These are phyloP conservation scores for Nephila pilipes DNA, from an alignment of 1,140 invertebrate species.

Conservation along the genomic window DNA sequence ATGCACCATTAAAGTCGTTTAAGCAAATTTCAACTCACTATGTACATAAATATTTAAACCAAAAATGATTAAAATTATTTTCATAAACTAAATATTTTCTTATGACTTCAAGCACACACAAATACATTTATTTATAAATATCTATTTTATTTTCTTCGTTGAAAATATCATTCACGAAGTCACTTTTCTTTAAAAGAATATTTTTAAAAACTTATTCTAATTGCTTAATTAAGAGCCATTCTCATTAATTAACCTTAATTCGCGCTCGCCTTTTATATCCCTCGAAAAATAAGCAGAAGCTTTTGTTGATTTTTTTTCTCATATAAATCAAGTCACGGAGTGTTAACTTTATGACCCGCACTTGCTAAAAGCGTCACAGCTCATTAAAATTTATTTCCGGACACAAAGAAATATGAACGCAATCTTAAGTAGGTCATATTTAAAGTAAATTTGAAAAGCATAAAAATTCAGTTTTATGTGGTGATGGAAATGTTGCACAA, in stretches of 20 bases:
- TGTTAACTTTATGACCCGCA: not conserved
- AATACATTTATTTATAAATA: too few relatives aligned
- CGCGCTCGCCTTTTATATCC: not conserved
- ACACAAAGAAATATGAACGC: not conserved
- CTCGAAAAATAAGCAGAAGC: not conserved
- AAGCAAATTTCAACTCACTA: too few relatives aligned
- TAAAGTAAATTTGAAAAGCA: not conserved
- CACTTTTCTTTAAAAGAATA: not conserved
- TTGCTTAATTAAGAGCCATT: not conserved
- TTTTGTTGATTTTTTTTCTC: not conserved
- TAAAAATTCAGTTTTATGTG: not conserved
- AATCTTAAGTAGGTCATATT: not conserved
- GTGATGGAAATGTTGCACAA: too few relatives aligned
- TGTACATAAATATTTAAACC: too few relatives aligned
- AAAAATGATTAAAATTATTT: too few relatives aligned
- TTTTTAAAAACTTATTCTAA: not conserved
- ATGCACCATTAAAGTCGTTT: too few relatives aligned
- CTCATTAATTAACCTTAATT: slow-evolving; percentile 13
- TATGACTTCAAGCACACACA: too few relatives aligned
- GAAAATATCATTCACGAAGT: not conserved
- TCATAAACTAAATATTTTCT: too few relatives aligned
- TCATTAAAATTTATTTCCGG: not conserved
- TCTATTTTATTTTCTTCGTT: not conserved
- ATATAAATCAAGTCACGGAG: not conserved
- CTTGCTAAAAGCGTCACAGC: not conserved